Base-by-base conservation (phyloP, 2,888 invertebrate genomes). In the Erebia palarica region DNA sequence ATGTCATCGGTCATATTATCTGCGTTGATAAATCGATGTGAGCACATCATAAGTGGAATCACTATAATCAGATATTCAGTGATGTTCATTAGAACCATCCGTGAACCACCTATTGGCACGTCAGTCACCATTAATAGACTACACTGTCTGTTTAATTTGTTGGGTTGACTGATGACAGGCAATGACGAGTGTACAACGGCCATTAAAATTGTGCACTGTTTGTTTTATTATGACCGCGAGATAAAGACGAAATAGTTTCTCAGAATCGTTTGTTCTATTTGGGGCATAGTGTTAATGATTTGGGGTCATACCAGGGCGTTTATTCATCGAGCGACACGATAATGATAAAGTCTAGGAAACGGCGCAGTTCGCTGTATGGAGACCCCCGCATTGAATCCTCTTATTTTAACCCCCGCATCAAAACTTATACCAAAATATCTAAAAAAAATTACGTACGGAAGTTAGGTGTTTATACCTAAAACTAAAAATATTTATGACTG, bases 111-210 rank as follows among this genome's bases (percentile, higher is more conserved):
- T 65, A 65, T 73, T 72, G 47, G 53, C 44, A 64, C 58, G 73
- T 72, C 74, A 73, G 49, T 74, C 75, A 73, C 71, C 69, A 75
- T 76, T 73, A 75, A 72, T 69, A 55, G 68, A 36, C 60, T 27
- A 69, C 70, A 71, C 66, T 73, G 71, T 73, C 69, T 51, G 60
- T 73, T 69, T 66, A 63, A 73, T 75, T 76, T 69, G 69, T 76
- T 72, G 69, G 72, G 60, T 67, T 73, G 74, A 73, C 65, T 73
- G 73, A 76, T 72, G 74, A 73, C 71, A 72, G 68, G 68, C 57
- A 71, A 70, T 70, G 70, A 71, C 57, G 57, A 68, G 69, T 73
- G 71, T 66, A 65, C 44, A 64, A 73, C 60, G 55, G 57, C 57
- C 65, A 71, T 73, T 71, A 71, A 71, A 70, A 68, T 68, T 27